These are phyloP conservation scores for Ammodytes marinus DNA, from an alignment of 2,113 vertebrate species.

Conservation along the genomic window DNA sequence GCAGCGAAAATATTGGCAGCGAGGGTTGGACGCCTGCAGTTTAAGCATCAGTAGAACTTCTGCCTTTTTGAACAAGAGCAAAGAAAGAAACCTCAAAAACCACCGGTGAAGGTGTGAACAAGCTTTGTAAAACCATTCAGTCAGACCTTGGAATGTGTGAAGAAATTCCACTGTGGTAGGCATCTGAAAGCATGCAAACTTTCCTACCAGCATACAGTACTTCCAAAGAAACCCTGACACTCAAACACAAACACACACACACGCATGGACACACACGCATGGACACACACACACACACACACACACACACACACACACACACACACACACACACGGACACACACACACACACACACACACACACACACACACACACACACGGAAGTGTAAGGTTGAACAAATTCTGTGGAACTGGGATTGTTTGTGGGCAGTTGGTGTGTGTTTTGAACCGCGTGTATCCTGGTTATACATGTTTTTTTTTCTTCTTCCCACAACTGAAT, in stretches of 20 bases:
- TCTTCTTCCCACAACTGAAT: too few species aligned
- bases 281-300: too few species aligned
- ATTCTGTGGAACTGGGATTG: background rate
- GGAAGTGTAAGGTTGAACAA: fast-evolving
- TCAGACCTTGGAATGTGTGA: constrained; percentile 16
- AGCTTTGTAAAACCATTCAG: background rate
- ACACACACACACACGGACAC: too few species aligned
- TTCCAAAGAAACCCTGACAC: constrained; percentile 29
- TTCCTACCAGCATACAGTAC: background rate
- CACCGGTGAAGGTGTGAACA: background rate
- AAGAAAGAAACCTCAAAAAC: background rate
- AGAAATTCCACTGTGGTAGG: constrained; percentile 4
- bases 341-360: too few species aligned
- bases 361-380: too few species aligned
- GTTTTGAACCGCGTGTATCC: too few species aligned
- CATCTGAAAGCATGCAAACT: constrained; percentile 12
- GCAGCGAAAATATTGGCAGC: background rate
- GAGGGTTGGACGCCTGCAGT: background rate
- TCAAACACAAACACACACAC: too few species aligned
- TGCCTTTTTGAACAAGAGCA: background rate
- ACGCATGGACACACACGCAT: too few species aligned
- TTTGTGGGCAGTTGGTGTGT: too few species aligned
- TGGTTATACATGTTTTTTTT: too few species aligned
- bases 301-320: too few species aligned
- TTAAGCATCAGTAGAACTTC: background rate